Conservation (phyloP, 1,140 invertebrate genomes). For the Halyomorpha halys region DNA sequence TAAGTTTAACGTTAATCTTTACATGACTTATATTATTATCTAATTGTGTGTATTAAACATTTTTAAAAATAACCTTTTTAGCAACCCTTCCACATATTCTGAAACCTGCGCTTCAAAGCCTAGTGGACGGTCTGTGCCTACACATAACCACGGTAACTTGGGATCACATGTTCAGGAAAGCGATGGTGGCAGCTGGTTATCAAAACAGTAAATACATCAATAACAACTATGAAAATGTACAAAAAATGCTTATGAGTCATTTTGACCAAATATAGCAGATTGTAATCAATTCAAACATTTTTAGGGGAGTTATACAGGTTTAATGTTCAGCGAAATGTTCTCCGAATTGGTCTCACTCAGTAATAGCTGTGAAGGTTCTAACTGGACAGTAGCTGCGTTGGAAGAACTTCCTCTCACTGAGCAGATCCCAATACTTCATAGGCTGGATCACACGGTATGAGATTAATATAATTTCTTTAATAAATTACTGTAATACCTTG, state of each 20-base stretch:
- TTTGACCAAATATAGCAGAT: too few relatives aligned
- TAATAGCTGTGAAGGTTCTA: conserved; percentile 56
- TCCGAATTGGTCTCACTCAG: conserved; percentile 50
- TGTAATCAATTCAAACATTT: conserved; percentile 3
- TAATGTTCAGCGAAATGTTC: conserved; percentile 50
- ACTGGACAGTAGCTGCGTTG: conserved; percentile 33
- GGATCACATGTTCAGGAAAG: conserved; percentile 57
- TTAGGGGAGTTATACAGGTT: conserved; percentile 46
- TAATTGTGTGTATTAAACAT: too few relatives aligned
- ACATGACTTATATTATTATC: too few relatives aligned
- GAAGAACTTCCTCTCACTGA: conserved; percentile 63
- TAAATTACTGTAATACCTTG: too few relatives aligned
- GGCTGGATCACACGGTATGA: conserved; percentile 47
- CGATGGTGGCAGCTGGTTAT: conserved; percentile 37
- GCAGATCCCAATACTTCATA: conserved; percentile 65
- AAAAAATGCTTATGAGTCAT: background rate
- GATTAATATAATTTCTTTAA: background rate
- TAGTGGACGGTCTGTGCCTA: conserved; percentile 61
- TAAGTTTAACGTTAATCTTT: background rate
- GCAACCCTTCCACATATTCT: conserved; percentile 51
- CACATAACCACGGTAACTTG: conserved; percentile 61
- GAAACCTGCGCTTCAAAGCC: conserved; percentile 52
- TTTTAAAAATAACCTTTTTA: conserved; percentile 31
- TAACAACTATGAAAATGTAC: conserved; percentile 29
- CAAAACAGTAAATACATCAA: conserved; percentile 29